These are phyloP conservation scores for Volucella zonaria DNA, from an alignment of 2,888 invertebrate genomes.

Conservation along the genomic window DNA sequence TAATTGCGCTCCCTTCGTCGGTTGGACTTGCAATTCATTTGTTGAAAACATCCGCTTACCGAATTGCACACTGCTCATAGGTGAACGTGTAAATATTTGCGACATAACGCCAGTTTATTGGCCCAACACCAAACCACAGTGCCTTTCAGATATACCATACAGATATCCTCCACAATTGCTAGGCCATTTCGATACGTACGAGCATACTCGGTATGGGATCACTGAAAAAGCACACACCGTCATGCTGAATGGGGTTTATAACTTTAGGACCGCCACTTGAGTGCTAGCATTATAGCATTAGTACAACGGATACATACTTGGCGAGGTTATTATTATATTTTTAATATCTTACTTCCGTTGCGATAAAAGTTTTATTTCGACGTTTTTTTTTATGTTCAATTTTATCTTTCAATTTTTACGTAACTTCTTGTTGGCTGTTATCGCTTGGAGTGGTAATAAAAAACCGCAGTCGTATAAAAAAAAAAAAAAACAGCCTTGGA, in stretches of 20 bases:
- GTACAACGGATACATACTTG: slow-evolving; percentile 30
- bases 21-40: too few relatives aligned
- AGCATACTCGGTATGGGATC: slow-evolving; percentile 1
- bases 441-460: slow-evolving; percentile 43
- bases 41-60: too few relatives aligned
- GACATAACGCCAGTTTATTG: too few relatives aligned
- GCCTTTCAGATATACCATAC: too few relatives aligned
- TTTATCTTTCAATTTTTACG: slow-evolving; percentile 10
- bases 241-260: slow-evolving; percentile 44
- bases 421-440: slow-evolving; percentile 42
- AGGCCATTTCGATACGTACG: too few relatives aligned
- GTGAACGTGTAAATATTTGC: too few relatives aligned
- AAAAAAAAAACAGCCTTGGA: slow-evolving; percentile 53
- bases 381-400: slow-evolving; percentile 5
- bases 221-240: slow-evolving; percentile 8
- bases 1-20: too few relatives aligned
- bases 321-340: slow-evolving; percentile 39
- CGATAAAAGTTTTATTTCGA: slow-evolving; percentile 40
- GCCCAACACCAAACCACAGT: too few relatives aligned
- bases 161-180: too few relatives aligned
- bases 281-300: slow-evolving; percentile 10
- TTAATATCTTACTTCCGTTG: slow-evolving; percentile 65
- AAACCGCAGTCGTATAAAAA: slow-evolving; percentile 52
- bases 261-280: slow-evolving; percentile 47
- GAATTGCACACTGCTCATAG: too few relatives aligned